Evolutionary conservation across 1,140 invertebrate genomes (phyloP).

Genomic region (Coelopa frigida): DNA sequence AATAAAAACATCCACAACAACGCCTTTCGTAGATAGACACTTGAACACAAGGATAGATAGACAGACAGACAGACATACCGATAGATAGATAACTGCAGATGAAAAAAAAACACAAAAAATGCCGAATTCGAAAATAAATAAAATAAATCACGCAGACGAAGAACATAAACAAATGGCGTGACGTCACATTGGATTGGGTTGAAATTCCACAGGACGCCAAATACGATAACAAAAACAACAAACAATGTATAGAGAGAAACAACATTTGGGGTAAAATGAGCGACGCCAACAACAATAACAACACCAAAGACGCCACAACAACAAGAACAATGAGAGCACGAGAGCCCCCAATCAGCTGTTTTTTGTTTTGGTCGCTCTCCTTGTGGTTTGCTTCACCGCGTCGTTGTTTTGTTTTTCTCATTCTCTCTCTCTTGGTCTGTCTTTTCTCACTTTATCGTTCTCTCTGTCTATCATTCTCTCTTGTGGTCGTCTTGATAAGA

Average conservation of each 20-base stretch:
- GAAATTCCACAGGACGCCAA: background rate
- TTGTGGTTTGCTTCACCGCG: background rate
- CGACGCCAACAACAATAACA: conserved; percentile 1
- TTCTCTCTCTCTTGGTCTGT: too few species aligned
- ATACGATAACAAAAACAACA: background rate
- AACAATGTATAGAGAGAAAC: background rate
- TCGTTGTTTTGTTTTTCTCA: too few species aligned
- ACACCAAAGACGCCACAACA: background rate
- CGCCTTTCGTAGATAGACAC: too few species aligned
- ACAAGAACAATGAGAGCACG: background rate
- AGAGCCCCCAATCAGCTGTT: conserved; percentile 3
- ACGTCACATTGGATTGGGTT: background rate
- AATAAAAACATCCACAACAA: too few species aligned
- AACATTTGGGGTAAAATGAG: background rate
- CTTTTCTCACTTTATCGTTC: background rate
- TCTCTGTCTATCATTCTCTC: background rate
- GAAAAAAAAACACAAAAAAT: too few species aligned
- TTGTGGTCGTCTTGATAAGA: background rate
- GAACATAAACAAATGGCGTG: too few species aligned
- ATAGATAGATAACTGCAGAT: too few species aligned
- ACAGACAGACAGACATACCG: too few species aligned
- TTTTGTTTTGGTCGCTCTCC: conserved; percentile 2
- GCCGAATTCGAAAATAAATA: too few species aligned
- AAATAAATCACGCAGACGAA: too few species aligned
- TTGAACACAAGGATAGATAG: too few species aligned